Percentiles rank a stretch among this genome's conserved stretches.
Conservation (phyloP, 1,140 invertebrate species). For the honey bee (Apis mellifera) region Amel_HAv3.1 CM009936.2:7354001-7354500, state of each 20-base stretch:
- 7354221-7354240: slow-evolving; percentile 25
- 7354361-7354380: slow-evolving; percentile 10
- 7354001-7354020: not conserved
- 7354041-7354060: not conserved
- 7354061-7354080: too few species aligned
- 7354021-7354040: not conserved
- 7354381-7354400: slow-evolving; percentile 32
- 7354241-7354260: not conserved
- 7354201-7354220: slow-evolving; percentile 50
- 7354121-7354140: slow-evolving; percentile 7
- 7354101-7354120: not conserved
- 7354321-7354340: slow-evolving; percentile 35
- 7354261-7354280: slow-evolving; percentile 26
- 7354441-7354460: not conserved
- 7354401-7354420: not conserved
- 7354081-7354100: not conserved
- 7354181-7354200: slow-evolving; percentile 16
- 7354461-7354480: not conserved
- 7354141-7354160: slow-evolving; percentile 12
- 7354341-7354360: not conserved
- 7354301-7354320: slow-evolving; percentile 27
- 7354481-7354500: not conserved
- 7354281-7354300: slow-evolving; percentile 22
- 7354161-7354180: not conserved
- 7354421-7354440: not conserved